Evolutionary conservation across 2,797 vertebrate genomes (phyloP).

Genomic region (Glyptemys insculpta): DNA sequence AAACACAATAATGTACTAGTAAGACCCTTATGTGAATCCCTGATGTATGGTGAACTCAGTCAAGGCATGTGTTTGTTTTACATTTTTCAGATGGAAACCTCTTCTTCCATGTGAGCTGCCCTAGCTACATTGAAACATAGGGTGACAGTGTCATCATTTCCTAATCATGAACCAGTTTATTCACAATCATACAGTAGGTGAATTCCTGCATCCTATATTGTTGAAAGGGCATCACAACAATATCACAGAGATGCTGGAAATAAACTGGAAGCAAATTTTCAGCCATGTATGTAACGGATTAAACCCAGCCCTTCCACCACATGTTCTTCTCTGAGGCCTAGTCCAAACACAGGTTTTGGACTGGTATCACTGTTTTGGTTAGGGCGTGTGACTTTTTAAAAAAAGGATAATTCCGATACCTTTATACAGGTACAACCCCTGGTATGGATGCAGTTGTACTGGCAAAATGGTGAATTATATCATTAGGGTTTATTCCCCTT

Average conservation of each 20-base stretch:
- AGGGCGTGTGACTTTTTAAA: not conserved
- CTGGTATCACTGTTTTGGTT: not conserved
- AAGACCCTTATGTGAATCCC: not conserved
- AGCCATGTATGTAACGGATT: conserved; percentile 56
- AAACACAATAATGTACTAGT: not conserved
- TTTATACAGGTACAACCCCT: not conserved
- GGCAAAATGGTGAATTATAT: not conserved
- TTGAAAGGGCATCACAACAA: conserved; percentile 47
- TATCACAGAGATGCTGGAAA: conserved; percentile 64
- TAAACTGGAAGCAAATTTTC: conserved; percentile 51
- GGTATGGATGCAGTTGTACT: not conserved
- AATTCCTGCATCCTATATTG: conserved; percentile 43
- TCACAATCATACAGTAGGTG: conserved; percentile 65
- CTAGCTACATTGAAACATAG: conserved; percentile 7
- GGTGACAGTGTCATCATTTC: conserved; percentile 73
- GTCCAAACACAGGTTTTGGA: not conserved
- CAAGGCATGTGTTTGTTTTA: conserved; percentile 44
- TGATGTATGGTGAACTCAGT: not conserved
- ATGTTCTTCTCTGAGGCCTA: conserved; percentile 46
- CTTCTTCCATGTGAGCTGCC: conserved; percentile 65
- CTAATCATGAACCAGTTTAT: conserved; percentile 70
- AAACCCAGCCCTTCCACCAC: not conserved
- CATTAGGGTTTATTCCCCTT: not conserved
- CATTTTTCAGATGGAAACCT: conserved; percentile 54
- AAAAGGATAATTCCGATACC: not conserved